These are phyloP conservation scores for Hemichromis elongatus DNA, from an alignment of 2,113 vertebrate species.

Conservation along the genomic window DNA sequence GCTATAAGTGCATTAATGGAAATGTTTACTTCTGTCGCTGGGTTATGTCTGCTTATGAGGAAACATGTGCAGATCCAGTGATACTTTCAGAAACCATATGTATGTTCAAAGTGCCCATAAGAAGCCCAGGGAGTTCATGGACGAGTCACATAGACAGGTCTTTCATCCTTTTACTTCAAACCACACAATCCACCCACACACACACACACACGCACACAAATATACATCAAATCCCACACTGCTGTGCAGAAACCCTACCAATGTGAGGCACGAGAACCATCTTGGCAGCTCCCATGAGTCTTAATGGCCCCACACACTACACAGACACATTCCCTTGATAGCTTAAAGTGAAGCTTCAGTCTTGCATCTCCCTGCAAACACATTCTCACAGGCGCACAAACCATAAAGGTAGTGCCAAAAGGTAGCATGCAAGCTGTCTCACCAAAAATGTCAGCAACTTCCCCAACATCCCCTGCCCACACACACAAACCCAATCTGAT, in stretches of 20 bases:
- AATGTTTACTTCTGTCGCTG: background rate
- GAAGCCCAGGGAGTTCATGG: slow-evolving; percentile 11
- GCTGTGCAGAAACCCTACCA: background rate
- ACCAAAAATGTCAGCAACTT: slow-evolving; percentile 46
- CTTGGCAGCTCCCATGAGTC: slow-evolving; percentile 13
- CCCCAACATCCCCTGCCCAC: slow-evolving; percentile 5
- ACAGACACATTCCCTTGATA: slow-evolving; percentile 7
- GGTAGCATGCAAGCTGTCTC: background rate
- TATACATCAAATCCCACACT: background rate
- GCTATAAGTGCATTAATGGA: background rate
- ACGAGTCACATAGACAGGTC: background rate
- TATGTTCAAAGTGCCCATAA: background rate
- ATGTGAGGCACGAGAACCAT: background rate
- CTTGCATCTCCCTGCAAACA: background rate
- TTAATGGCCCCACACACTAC: background rate
- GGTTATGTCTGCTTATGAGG: background rate
- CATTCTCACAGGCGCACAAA: background rate
- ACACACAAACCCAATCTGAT: slow-evolving; percentile 35
- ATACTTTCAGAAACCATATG: background rate
- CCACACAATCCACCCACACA: slow-evolving; percentile 10
- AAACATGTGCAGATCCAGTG: background rate
- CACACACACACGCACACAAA: background rate
- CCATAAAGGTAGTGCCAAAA: background rate
- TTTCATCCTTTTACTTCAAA: slow-evolving; percentile 12
- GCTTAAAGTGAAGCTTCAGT: background rate